Evolutionary conservation across 2,113 vertebrate species (phyloP), one percentile per base, ranked within the genome.

Genomic region (Podiceps cristatus): DNA sequence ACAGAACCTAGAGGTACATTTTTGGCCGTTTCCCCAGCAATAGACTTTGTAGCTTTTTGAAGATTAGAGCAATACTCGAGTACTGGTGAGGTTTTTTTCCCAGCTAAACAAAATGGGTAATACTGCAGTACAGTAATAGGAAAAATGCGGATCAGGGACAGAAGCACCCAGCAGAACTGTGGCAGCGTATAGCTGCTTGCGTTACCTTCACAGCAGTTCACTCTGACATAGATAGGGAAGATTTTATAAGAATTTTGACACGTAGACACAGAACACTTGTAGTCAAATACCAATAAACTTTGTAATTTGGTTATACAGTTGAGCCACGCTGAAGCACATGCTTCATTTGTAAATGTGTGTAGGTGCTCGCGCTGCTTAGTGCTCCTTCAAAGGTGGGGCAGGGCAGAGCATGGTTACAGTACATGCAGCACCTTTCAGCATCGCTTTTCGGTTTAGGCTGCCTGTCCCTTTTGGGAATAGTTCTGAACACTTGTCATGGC

Each of bases 381-480:
- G 24, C 52, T 88, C 71, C 58, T 55, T 96, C 47, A 82, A 84
- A 91, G 76, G 76, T 68, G 71, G 20, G 40, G 76, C 73, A 74
- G 20, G 40, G 69, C 49, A 82, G 52, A 33, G 40, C 10, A 7
- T 59, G n/a, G 14, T 59, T 50, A 28, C 44, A 64, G 28, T 71
- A 23, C 8, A 7, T 18, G 20, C 44, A 64, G 66, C 0, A 0
- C 53, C 44, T 63, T 86, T 68, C 80, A 90, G 81, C 60, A 68
- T 88, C 66, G 17, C 81, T 74, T 81, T 59, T 85, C 56, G 81
- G 64, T 96, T 96, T 74, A 89, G 80, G 52, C 73, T 93, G 68
- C 47, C 12, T 45, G 58, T 90, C 77, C 49, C 40, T 85, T 85
- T 75, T 22, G 66, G 87, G 87, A 91, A 27, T 45, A 62, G 55